Percentiles rank a stretch among this genome's conserved stretches.
These are phyloP conservation scores for Paramormyrops hopkinsi DNA, from an alignment of 2,797 vertebrate genomes.

Conservation along the genomic window DNA sequence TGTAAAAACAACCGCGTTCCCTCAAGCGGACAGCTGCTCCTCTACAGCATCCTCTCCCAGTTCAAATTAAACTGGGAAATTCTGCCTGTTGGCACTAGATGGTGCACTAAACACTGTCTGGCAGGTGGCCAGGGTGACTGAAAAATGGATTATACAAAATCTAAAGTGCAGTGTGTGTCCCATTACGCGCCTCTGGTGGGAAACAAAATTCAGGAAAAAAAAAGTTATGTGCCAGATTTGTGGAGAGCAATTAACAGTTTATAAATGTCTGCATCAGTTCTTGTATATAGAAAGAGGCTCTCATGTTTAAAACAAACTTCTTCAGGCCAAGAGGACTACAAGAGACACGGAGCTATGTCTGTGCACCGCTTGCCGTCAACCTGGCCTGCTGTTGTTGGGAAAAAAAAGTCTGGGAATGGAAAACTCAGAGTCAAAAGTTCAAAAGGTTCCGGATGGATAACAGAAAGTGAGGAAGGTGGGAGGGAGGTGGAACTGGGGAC, in stretches of 20 bases:
- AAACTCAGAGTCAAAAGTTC: slow-evolving; percentile 1
- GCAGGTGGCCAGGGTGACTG: neutral
- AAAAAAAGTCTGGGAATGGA: neutral
- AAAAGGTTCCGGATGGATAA: neutral
- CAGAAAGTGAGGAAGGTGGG: neutral
- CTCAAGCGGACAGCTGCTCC: neutral
- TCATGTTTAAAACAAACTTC: neutral
- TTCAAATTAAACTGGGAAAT: neutral
- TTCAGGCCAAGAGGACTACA: neutral
- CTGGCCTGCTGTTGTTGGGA: neutral
- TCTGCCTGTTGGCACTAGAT: slow-evolving; percentile 42
- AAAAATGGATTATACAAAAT: neutral
- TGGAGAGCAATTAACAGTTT: neutral
- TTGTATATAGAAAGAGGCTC: neutral
- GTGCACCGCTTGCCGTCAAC: neutral
- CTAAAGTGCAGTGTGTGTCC: neutral
- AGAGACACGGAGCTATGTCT: neutral
- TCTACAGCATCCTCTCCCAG: neutral
- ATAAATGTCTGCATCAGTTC: neutral
- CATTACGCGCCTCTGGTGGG: neutral
- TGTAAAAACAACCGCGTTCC: slow-evolving; percentile 3
- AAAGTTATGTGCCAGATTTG: neutral
- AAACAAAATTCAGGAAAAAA: neutral
- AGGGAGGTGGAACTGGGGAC: neutral
- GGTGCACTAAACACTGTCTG: slow-evolving; percentile 29